A percentile compares a stretch with the other conserved stretches of the same genome.
Evolutionary conservation across 2,797 vertebrate species (phyloP).

Genomic region (Halcyon chelicuti): DNA sequence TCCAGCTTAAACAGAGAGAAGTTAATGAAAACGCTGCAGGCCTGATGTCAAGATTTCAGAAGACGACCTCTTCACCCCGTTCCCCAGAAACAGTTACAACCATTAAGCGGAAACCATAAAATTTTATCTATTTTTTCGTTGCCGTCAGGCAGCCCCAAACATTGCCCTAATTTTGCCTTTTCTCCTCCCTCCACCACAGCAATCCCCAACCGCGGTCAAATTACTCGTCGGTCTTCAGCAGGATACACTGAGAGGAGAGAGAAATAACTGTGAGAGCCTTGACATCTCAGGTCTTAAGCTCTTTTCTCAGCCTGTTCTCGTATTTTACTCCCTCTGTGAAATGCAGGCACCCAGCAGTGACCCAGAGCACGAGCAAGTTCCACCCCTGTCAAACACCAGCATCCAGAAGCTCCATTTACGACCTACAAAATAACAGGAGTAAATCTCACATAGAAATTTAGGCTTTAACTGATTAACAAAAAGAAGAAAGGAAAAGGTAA

Average conservation of each 20-base stretch:
- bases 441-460: neutral
- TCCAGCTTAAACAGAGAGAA: neutral
- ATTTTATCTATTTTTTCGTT: neutral
- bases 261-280: neutral
- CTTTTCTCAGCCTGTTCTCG: neutral
- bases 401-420: neutral
- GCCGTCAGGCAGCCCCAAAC: neutral
- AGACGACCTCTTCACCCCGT: neutral
- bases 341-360: accelerated
- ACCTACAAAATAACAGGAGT: neutral
- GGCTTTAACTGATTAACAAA: neutral
- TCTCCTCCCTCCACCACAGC: neutral
- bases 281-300: neutral
- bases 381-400: accelerated
- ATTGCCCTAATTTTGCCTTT: neutral
- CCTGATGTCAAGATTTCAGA: neutral
- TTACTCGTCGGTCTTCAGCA: neutral
- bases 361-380: neutral
- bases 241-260: neutral
- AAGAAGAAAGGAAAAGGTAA: neutral
- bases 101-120: neutral
- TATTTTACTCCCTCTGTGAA: neutral
- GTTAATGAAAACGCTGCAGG: neutral
- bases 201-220: neutral
- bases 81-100: neutral